phyloP scores from a whole-genome alignment of 2,113 vertebrate species.

The Centropus unirufus region DNA sequence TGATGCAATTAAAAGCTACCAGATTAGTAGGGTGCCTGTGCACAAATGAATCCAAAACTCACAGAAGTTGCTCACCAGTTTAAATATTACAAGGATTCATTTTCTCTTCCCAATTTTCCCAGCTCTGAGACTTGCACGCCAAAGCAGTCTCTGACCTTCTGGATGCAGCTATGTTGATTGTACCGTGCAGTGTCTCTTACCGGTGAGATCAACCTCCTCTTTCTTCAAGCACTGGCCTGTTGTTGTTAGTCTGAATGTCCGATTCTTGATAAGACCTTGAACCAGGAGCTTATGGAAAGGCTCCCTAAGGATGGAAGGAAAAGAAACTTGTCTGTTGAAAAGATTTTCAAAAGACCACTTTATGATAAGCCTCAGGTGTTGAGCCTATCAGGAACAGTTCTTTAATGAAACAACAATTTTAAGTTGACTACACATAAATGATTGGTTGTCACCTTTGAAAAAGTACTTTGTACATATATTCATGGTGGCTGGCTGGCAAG shows the following conservation, averaged over 20 bases:
- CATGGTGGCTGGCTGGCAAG: background rate
- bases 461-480: background rate
- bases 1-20: background rate
- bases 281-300: constrained; percentile 93
- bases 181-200: constrained; percentile 70
- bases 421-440: background rate
- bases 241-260: constrained; percentile 84
- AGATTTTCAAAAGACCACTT: background rate
- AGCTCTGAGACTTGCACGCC: background rate
- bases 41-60: background rate
- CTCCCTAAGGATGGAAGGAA: constrained; percentile 79
- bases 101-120: background rate
- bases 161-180: background rate
- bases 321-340: background rate
- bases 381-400: background rate
- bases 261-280: constrained; percentile 96
- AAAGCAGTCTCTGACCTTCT: background rate
- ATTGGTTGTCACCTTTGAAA: background rate
- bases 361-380: background rate
- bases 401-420: constrained; percentile 33
- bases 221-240: constrained; percentile 87
- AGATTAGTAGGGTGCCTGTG: background rate
- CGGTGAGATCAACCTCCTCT: constrained; percentile 89
- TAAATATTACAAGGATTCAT: background rate
- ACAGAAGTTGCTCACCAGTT: background rate